Evolutionary conservation across 2,888 invertebrate species (phyloP), one percentile per base, ranked within the genome.

Genomic region (Aquatica leii): DNA sequence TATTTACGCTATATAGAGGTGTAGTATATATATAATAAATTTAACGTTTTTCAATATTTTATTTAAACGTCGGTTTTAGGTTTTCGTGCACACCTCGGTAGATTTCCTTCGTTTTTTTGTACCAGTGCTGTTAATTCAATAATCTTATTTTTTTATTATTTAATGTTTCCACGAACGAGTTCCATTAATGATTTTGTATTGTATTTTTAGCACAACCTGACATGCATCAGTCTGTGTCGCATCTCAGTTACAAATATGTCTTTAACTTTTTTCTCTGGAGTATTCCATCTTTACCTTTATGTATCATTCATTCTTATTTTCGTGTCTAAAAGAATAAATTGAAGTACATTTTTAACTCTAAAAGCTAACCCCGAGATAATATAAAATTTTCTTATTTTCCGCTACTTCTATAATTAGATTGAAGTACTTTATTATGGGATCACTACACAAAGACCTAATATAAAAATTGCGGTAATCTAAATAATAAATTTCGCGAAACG

Each of bases 241-340:
- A 43, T 43, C 5, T 9, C 37, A 37, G 37, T 37, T 37, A 37
- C 41, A 43, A 15, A 12, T 43, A 43, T 43, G 41, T 17, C 12
- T 43, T 14, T 43, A 43, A 43, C 41, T 43, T 43, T 43, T 43
- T 43, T 43, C 41, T 43, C 41, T 43, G 9, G 41, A 43, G 41
- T 17, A 8, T 43, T 43, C 15, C 14, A 43, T 43, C 17, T 43
- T 43, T 43, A 43, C 41, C 12, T 43, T 43, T 43, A 43, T 43
- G 17, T 14, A 43, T 43, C 41, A 43, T 43, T 43, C 41, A 43
- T 43, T 43, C 41, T 8, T 43, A 43, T 43, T 43, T 43, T 43
- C 41, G 9, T 43, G 41, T 43, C 17, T 43, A 43, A 43, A 43
- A 14, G 8, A 40, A 14, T 40, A 40, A 12, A 14, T 40, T 14